Conservation (phyloP, 2,888 invertebrate genomes). For the Eutolmus rufibarbis region DNA sequence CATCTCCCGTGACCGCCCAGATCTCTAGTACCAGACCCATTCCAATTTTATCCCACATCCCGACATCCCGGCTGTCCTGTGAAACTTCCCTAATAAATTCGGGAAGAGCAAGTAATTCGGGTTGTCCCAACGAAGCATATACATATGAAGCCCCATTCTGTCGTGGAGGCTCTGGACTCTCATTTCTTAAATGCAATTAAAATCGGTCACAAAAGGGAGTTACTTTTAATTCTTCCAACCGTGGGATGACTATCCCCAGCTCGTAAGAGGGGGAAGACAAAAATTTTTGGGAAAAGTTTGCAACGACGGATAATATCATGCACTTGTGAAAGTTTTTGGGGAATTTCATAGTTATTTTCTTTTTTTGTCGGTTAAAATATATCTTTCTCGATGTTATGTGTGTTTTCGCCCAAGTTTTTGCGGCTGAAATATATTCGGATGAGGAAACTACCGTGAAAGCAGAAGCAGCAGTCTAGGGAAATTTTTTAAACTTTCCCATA, state of each 20-base stretch:
- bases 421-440: neutral
- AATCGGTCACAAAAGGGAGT: neutral
- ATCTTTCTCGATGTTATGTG: neutral
- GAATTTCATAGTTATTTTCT: neutral
- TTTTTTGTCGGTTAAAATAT: neutral
- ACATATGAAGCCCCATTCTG: neutral
- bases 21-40: neutral
- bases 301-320: neutral
- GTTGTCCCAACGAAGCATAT: neutral
- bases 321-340: slow-evolving; percentile 1
- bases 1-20: neutral
- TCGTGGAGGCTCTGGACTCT: neutral
- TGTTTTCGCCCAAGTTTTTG: neutral
- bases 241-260: too few relatives aligned
- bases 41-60: neutral
- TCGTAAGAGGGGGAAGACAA: neutral
- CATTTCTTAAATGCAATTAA: slow-evolving; percentile 16
- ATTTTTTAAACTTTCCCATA: neutral
- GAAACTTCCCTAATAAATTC: neutral
- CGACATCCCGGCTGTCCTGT: neutral
- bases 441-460: neutral
- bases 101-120: neutral
- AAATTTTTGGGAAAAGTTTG: neutral
- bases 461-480: neutral
- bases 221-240: neutral